A percentile compares a stretch with the other conserved stretches of the same genome.
These are phyloP conservation scores for Sipha maydis DNA, from an alignment of 2,888 invertebrate genomes.

Conservation along the genomic window DNA sequence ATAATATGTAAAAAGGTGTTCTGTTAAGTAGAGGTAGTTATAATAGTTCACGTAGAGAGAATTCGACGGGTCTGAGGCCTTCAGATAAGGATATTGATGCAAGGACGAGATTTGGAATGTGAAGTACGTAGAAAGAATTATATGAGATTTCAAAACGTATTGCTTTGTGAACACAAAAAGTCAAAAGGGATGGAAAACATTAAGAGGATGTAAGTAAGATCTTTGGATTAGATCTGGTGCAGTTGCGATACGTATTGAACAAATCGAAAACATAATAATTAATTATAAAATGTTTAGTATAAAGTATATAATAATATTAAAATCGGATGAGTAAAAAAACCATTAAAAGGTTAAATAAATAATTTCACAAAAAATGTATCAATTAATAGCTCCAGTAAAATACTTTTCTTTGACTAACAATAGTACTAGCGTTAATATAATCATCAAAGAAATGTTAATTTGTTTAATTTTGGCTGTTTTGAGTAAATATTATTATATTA, in stretches of 20 bases:
- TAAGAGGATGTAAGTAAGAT: background rate
- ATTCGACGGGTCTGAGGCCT: background rate
- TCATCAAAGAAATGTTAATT: too few species aligned
- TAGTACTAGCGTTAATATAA: too few species aligned
- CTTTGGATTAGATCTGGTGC: background rate
- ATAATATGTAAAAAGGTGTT: background rate
- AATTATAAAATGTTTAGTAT: background rate
- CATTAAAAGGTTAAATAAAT: too few species aligned
- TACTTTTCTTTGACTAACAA: too few species aligned
- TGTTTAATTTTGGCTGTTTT: background rate
- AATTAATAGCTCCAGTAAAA: too few species aligned
- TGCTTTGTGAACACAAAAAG: background rate
- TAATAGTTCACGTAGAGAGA: background rate
- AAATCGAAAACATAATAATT: background rate
- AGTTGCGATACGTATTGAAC: background rate
- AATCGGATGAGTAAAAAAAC: too few species aligned
- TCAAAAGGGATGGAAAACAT: background rate
- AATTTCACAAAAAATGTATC: too few species aligned
- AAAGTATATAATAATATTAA: too few species aligned
- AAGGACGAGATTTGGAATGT: background rate
- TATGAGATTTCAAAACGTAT: background rate
- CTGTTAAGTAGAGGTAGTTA: background rate
- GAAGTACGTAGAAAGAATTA: background rate
- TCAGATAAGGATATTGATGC: background rate
- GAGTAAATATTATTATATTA: background rate